A percentile compares a stretch with the other conserved stretches of the same genome.
Evolutionary conservation across 2,888 invertebrate genomes (phyloP).

Genomic region (Chrysina gloriosa): DNA sequence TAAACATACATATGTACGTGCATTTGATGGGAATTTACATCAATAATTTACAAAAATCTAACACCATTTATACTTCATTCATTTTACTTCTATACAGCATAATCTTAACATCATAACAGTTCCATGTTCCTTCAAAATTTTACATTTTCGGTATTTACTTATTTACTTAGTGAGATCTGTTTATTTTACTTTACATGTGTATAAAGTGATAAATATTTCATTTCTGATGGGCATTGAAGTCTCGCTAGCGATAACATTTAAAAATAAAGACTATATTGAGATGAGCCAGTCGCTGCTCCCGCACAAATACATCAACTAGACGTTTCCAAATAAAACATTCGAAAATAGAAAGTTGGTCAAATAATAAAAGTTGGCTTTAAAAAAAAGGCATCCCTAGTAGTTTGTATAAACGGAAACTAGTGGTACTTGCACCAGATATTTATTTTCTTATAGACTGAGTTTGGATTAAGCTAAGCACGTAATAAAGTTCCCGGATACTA

Average conservation of each 20-base stretch:
- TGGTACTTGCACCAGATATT: not conserved
- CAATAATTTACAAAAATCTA: too few relatives aligned
- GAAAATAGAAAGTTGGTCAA: constrained; percentile 29
- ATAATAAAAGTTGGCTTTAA: not conserved
- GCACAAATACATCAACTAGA: constrained; percentile 4
- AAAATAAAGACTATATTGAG: constrained; percentile 25
- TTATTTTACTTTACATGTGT: constrained; percentile 11
- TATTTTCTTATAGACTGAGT: not conserved
- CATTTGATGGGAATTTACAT: too few relatives aligned
- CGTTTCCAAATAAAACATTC: constrained; percentile 31
- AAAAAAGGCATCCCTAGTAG: not conserved
- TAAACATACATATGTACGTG: too few relatives aligned
- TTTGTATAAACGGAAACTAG: not conserved
- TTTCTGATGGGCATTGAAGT: constrained; percentile 11
- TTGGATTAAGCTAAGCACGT: not conserved
- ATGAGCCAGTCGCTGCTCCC: not conserved
- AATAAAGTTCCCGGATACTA: not conserved
- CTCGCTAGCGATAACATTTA: constrained; percentile 20
- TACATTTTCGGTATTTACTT: constrained; percentile 5
- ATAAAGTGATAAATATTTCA: constrained; percentile 27
- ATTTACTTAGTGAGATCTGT: not conserved
- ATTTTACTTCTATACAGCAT: too few relatives aligned
- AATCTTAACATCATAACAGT: too few relatives aligned
- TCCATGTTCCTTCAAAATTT: not conserved
- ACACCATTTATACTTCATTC: too few relatives aligned